These are phyloP conservation scores for Campylomormyrus numenius DNA, from an alignment of 2,113 vertebrate species.

Conservation along the genomic window DNA sequence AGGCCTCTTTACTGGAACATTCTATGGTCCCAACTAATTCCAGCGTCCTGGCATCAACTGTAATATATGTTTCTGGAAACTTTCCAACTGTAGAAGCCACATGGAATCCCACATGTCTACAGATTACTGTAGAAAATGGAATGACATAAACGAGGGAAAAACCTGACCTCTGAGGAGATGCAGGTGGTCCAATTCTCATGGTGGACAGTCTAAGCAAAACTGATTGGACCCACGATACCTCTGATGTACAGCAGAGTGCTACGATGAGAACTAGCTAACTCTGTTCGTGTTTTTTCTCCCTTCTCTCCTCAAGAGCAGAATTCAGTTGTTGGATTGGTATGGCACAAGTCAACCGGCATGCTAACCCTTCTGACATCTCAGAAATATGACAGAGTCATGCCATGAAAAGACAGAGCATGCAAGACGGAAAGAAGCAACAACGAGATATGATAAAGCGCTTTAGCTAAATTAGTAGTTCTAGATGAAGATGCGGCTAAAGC, in stretches of 20 bases:
- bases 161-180: neutral
- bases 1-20: neutral
- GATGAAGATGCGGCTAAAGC: neutral
- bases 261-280: neutral
- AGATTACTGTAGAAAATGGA: neutral
- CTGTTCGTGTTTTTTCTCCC: neutral
- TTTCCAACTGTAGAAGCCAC: constrained; percentile 3
- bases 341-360: neutral
- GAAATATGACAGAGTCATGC: neutral
- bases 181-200: neutral
- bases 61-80: neutral
- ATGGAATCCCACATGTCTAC: neutral
- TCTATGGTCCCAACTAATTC: neutral
- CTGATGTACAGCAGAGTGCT: neutral
- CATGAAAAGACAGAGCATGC: neutral
- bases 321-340: neutral
- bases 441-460: neutral
- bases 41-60: neutral
- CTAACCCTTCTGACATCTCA: neutral
- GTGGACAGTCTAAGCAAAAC: neutral
- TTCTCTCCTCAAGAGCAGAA: neutral
- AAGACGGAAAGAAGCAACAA: neutral
- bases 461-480: neutral
- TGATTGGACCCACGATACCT: neutral
- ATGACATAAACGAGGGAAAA: neutral